Base-by-base conservation (phyloP, 2,888 invertebrate genomes). In the Cataglyphis cursor region DNA sequence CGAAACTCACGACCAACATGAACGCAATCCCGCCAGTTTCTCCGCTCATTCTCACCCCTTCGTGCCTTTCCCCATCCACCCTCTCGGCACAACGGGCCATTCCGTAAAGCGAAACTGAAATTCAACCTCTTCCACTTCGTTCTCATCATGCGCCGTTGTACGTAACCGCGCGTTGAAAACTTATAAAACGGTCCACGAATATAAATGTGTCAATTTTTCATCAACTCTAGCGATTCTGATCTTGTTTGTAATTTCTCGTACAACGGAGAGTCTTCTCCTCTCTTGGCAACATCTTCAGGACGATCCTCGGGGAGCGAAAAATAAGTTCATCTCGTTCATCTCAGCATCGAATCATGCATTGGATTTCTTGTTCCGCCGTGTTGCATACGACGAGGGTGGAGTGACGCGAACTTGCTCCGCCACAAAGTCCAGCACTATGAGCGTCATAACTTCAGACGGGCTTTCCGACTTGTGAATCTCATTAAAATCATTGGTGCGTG, bases 401-500 rank as follows among this genome's bases (percentile, higher is more conserved):
- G 65, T 15, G 62, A 64, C 21, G 41, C 24, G 65, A 81, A 81
- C 28, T 78, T 82, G 62, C 84, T 73, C 70, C 66, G 78, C 64
- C 87, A 87, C 66, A 84, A 83, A 68, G 78, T 87, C 84, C 72
- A 21, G 72, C 85, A 74, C 75, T 61, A 81, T 64, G 66, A 88
- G 85, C 86, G 84, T 89, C 89, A 88, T 90, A 85, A 82, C 87
- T 87, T 89, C 90, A 90, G 89, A 89, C 87, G 83, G 85, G 84
- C 84, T 83, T 87, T 88, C 89, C 88, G 90, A 93, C 92, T 93
- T 92, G 92, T 88, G 94, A 94, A 94, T 94, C 94, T 94, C 94
- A 94, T 94, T 94, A 94, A 94, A 94, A 91, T 91, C 94, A 93
- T 93, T 93, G 94, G 92, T 92, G 94, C 94, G 94, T 94, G 91